Evolutionary conservation across 2,113 vertebrate species (phyloP), one percentile per base, ranked within the genome.

Genomic region (Eubucco bourcierii): DNA sequence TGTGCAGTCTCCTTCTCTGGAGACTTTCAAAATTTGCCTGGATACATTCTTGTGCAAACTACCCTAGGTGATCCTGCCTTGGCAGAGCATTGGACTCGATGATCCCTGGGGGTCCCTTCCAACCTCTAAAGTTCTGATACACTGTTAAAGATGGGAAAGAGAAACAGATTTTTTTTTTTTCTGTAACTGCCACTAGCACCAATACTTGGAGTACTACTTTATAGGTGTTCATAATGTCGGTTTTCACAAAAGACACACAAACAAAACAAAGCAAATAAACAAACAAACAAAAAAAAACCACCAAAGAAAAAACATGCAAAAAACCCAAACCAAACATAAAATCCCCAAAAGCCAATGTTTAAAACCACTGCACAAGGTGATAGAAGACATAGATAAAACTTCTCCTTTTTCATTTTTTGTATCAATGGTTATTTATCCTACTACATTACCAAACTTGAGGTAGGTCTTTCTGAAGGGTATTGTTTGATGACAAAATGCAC

Each of bases 101-200:
- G 47, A 50, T 50, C 21, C 24, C 21, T 23, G 21, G 6, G 21
- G 47, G 47, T 50, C 47, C 47, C 47, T 50, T 50, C 47, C 21
- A 50, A 50, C 41, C 41, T 44, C 41, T 44, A 44, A 44, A 44
- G 41, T 44, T 44, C 41, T 44, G 41, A 15, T 44, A 3, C 7
- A 4, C 16, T 65, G 31, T 9, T 14, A 1, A 1, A 12, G 39
- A 9, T 0, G 0, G 25, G 12, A 66, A 84, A 24, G 56, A 55
- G 18, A 56, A 84, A 25, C 1, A 14, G 14, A 1, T 7, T 64
- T 66, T 39, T 27, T 39, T 39, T 58, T n/a, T 47, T 25, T 27
- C 31, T 24, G 0, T 39, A 78, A 20, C 7, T 70, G 29, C 47
- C 55, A 23, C 4, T 10, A 33, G 15, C 4, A 17, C 9, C 52